phyloP scores from a whole-genome alignment of 2,113 vertebrate genomes.

The Amphiprion ocellaris region DNA sequence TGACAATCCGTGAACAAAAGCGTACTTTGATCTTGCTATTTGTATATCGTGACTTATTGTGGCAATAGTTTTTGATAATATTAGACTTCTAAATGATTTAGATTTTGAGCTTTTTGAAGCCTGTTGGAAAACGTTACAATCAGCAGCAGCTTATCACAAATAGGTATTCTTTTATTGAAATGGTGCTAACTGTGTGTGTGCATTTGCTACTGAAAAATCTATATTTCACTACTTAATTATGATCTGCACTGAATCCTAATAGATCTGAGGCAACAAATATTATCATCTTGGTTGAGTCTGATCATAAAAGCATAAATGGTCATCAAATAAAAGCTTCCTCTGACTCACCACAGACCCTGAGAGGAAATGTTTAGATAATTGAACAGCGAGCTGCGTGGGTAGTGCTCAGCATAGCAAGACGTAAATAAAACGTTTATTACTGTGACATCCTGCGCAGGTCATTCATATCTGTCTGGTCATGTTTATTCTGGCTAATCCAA shows the following conservation, averaged over 20 bases:
- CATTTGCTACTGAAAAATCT: conserved; percentile 4
- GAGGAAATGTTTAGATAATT: conserved; percentile 36
- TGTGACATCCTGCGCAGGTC: conserved; percentile 16
- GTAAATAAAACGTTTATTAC: conserved; percentile 15
- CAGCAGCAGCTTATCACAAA: too few species aligned
- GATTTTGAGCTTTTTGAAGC: too few species aligned
- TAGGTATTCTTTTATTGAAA: too few species aligned
- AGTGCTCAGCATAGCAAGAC: not conserved
- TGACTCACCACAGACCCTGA: conserved; percentile 42
- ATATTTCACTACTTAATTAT: not conserved
- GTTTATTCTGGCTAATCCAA: conserved; percentile 36
- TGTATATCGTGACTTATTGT: too few species aligned
- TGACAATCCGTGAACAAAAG: too few species aligned
- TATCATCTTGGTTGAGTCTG: not conserved
- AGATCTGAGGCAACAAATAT: conserved; percentile 3
- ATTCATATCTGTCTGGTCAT: conserved; percentile 25
- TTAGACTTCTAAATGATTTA: too few species aligned
- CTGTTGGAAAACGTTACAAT: too few species aligned
- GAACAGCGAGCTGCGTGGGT: conserved; percentile 6
- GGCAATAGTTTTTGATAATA: too few species aligned
- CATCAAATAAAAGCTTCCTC: conserved; percentile 48
- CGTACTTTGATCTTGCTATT: too few species aligned
- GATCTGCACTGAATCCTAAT: conserved; percentile 1
- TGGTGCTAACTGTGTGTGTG: not conserved
- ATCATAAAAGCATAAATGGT: conserved; percentile 42